A percentile compares a stretch with the other conserved stretches of the same genome.
Evolutionary conservation across 2,797 vertebrate species (phyloP).

Genomic region (Botia almorhae): DNA sequence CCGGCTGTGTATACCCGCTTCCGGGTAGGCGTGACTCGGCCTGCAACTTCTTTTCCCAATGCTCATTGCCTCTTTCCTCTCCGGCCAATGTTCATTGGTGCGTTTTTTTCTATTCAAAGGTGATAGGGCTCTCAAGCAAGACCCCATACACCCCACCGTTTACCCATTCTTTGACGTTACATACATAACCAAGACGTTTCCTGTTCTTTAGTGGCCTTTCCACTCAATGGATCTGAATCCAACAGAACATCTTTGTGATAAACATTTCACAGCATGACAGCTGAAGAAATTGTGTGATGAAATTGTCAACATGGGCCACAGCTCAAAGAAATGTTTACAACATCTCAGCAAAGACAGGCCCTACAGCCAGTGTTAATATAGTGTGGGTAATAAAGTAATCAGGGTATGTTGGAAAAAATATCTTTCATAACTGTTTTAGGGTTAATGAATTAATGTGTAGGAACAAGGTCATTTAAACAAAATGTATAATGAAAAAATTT

Average conservation of each 20-base stretch:
- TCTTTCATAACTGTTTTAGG: background rate
- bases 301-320: background rate
- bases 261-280: background rate
- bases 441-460: background rate
- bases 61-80: too few species aligned
- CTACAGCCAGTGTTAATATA: background rate
- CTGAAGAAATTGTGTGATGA: background rate
- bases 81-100: too few species aligned
- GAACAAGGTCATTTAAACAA: slow-evolving; percentile 4
- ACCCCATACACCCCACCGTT: too few species aligned
- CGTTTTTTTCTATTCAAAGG: too few species aligned
- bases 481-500: background rate
- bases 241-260: background rate
- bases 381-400: background rate
- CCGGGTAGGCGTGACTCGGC: too few species aligned
- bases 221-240: background rate
- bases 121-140: too few species aligned
- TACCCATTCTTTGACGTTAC: too few species aligned
- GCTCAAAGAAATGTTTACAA: background rate
- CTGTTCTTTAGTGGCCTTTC: too few species aligned
- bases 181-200: too few species aligned
- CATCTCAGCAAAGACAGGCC: background rate
- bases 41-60: too few species aligned
- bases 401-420: background rate
- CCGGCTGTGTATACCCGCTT: too few species aligned